phyloP scores from a whole-genome alignment of 2,113 vertebrate genomes.

The Cromileptes altivelis region DNA sequence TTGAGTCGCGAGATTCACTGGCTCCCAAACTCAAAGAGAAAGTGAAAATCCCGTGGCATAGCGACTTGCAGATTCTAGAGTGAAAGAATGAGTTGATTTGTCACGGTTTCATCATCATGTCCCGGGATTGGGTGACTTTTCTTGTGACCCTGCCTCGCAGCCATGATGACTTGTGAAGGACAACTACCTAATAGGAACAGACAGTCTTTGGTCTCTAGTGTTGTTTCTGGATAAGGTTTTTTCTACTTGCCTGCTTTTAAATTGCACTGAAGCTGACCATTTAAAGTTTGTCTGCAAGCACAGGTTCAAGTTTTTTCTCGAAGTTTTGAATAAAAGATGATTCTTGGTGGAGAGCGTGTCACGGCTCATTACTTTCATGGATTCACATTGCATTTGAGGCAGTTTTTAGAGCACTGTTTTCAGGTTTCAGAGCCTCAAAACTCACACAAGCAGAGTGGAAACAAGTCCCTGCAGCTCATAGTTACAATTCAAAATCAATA shows the following conservation, averaged over 20 bases:
- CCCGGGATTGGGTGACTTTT: slow-evolving; percentile 64
- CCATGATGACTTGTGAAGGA: slow-evolving; percentile 64
- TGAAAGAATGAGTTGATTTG: slow-evolving; percentile 78
- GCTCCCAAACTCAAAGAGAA: slow-evolving; percentile 74
- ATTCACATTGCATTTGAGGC: slow-evolving; percentile 20
- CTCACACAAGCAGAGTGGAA: slow-evolving; percentile 8
- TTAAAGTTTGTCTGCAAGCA: slow-evolving; percentile 37
- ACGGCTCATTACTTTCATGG: slow-evolving; percentile 46
- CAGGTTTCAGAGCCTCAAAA: slow-evolving; percentile 32
- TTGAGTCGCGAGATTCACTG: slow-evolving; percentile 74
- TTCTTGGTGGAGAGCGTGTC: slow-evolving; percentile 18
- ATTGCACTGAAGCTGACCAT: slow-evolving; percentile 21
- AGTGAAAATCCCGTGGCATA: slow-evolving; percentile 69
- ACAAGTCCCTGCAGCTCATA: slow-evolving; percentile 13
- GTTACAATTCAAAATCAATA: slow-evolving; percentile 58
- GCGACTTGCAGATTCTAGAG: slow-evolving; percentile 57
- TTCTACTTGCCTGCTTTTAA: slow-evolving; percentile 2
- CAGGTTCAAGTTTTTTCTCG: slow-evolving; percentile 5
- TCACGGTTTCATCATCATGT: slow-evolving; percentile 80
- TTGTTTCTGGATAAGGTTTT: slow-evolving; percentile 6
- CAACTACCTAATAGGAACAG: slow-evolving; percentile 49
- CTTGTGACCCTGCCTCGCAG: slow-evolving; percentile 62
- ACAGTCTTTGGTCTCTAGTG: slow-evolving; percentile 5
- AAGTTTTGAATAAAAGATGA: slow-evolving; percentile 65
- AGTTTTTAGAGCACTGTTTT: slow-evolving; percentile 33